These are phyloP conservation scores for Acleris holmiana DNA, from an alignment of 2,888 invertebrate genomes.

Conservation along the genomic window DNA sequence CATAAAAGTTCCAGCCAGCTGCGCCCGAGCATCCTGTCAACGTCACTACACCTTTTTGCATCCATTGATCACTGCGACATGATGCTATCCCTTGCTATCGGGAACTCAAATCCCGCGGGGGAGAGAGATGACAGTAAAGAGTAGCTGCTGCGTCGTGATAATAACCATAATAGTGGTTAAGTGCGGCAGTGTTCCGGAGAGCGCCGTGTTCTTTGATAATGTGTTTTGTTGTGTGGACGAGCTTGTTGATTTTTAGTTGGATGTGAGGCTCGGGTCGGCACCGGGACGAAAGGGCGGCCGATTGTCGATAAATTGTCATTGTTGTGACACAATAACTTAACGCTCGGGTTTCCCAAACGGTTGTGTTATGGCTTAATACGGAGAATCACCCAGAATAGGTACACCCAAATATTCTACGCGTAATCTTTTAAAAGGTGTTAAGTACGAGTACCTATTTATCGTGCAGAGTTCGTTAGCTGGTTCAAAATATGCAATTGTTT, in stretches of 20 bases:
- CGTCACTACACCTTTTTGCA: conserved; percentile 75
- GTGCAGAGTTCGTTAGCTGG: too few relatives aligned
- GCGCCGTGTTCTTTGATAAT: conserved; percentile 68
- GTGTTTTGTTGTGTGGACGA: conserved; percentile 58
- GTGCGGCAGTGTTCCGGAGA: conserved; percentile 72
- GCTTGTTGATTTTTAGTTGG: conserved; percentile 64
- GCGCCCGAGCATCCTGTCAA: conserved; percentile 81
- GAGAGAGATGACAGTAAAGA: conserved; percentile 61
- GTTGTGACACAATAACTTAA: conserved; percentile 64
- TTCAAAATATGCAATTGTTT: too few relatives aligned
- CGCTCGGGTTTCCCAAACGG: conserved; percentile 46
- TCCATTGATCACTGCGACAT: conserved; percentile 68
- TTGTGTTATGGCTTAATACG: conserved; percentile 38
- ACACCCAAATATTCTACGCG: conserved; percentile 19
- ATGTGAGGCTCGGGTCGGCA: conserved; percentile 53
- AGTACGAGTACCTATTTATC: too few relatives aligned
- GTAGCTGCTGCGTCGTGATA: conserved; percentile 57
- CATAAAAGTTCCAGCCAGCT: conserved; percentile 80
- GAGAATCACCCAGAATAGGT: conserved; percentile 28
- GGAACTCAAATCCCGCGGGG: conserved; percentile 39
- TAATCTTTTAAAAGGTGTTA: neutral
- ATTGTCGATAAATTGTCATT: conserved; percentile 69
- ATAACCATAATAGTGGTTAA: conserved; percentile 52
- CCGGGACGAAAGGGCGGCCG: conserved; percentile 54
- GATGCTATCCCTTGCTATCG: conserved; percentile 60